Evolutionary conservation across 2,888 invertebrate genomes (phyloP), one percentile per base, ranked within the genome.

Genomic region (Exocentrus adspersus): DNA sequence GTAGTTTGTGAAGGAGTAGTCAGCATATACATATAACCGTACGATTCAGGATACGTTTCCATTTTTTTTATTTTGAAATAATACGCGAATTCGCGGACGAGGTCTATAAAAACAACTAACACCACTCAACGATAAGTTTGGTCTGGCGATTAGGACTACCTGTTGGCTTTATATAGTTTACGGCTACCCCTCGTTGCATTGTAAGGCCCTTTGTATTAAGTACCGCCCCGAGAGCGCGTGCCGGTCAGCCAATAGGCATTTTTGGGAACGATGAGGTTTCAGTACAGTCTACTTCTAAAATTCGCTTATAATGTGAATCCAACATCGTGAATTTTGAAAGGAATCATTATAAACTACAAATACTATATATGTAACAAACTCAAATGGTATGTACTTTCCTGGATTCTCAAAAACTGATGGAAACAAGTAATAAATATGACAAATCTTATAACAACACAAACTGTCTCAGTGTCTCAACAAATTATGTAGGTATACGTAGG

Each of bases 11-110:
- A 59, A 20, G 67, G 62, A 10, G 72, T 67, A 14, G 75, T 70
- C 68, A 80, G 67, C 77, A 80, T 77, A 68, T 80, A 81, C 37
- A 81, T 72, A 64, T 79, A 80, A 71, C 77, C 72, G 72, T 71
- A 80, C 16, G 77, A 63, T 56, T 80, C 80, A 51, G 75, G 75
- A 20, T 54, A 64, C 17, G 71, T 61, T 65, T 74, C 73, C 75
- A 77, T 77, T 50, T 57, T 60, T 24, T 24, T 24, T 24, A 24
- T 24, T 24, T 24, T 24, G 4, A 24, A 24, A 24, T 24, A 24
- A 5, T 7, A 7, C 24, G 24, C 4, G 24, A 32, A 45, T n/a
- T 37, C 30, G 21, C 14, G 54, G 24, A 32, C 57, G 32, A 48
- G 24, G 28, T 37, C 10, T 37, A n/a, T 28, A 56, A 57, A 59